These are phyloP conservation scores for Taphrorychus bicolor DNA, from an alignment of 2,888 invertebrate genomes.

Conservation along the genomic window DNA sequence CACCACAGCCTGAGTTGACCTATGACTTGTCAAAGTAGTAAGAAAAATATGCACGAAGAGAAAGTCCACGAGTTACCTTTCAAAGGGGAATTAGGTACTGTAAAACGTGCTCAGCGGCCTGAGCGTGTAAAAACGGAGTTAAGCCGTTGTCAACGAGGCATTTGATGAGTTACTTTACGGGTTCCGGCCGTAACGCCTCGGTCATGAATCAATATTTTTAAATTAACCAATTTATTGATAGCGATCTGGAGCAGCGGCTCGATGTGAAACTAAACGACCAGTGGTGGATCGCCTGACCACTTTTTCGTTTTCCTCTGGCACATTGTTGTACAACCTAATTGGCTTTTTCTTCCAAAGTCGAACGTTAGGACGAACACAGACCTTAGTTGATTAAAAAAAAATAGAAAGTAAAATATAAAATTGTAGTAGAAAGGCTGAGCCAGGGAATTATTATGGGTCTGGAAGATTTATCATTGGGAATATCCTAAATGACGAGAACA, in stretches of 20 bases:
- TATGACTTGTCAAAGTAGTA: constrained; percentile 6
- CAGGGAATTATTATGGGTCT: no score
- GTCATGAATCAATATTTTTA: constrained; percentile 58
- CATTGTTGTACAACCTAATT: no score
- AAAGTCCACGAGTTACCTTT: neutral
- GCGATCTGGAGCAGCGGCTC: constrained; percentile 48
- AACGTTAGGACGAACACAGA: no score
- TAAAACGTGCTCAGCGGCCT: neutral
- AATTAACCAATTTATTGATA: constrained; percentile 59
- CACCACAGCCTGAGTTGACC: neutral
- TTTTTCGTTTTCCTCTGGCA: neutral
- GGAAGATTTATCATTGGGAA: no score
- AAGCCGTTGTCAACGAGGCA: constrained; percentile 39
- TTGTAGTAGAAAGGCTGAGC: no score
- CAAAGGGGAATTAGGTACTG: neutral
- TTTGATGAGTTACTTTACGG: constrained; percentile 49
- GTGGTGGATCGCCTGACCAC: constrained; percentile 13
- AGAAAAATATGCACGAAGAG: constrained; percentile 6
- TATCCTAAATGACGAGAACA: no score
- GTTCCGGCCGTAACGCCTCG: constrained; percentile 50
- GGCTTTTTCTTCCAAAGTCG: no score
- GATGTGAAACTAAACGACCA: constrained; percentile 33
- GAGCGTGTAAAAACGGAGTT: constrained; percentile 33
- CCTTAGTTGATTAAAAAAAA: no score
- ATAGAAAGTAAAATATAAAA: no score